Percentiles rank a stretch among this genome's conserved stretches.
phyloP scores from a whole-genome alignment of 2,888 invertebrate genomes.

The Cecidostiba fungosa region DNA sequence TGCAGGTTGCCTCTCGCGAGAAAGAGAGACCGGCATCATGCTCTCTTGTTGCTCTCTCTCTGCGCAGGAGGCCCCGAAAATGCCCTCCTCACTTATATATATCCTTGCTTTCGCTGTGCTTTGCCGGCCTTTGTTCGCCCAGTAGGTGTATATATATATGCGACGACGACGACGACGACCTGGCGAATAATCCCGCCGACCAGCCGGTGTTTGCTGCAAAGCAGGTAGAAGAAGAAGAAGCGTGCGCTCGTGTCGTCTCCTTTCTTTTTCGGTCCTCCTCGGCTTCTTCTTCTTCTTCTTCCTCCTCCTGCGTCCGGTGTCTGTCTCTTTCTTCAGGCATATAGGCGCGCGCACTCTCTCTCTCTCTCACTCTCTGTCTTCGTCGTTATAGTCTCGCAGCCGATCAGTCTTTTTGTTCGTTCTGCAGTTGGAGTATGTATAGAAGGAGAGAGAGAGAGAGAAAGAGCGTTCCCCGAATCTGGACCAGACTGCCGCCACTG shows the following conservation, averaged over 20 bases:
- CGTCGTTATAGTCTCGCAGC: background rate
- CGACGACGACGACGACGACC: background rate
- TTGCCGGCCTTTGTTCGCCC: constrained; percentile 2
- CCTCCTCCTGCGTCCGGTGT: background rate
- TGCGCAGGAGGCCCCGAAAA: constrained; percentile 1
- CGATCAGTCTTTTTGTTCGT: background rate
- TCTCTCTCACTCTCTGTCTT: background rate
- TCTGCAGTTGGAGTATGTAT: background rate
- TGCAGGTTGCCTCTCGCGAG: constrained; percentile 42
- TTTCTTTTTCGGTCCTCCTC: background rate
- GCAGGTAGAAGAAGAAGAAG: constrained; percentile 18
- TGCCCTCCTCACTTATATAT: background rate
- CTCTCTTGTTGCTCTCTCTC: constrained; percentile 27
- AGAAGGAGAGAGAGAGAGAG: background rate
- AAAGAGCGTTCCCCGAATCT: constrained; percentile 59
- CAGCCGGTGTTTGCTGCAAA: background rate
- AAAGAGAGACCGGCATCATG: constrained; percentile 2
- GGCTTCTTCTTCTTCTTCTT: constrained; percentile 3
- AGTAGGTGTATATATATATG: background rate
- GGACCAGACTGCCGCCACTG: constrained; percentile 35
- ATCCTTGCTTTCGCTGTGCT: background rate
- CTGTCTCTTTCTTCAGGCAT: background rate
- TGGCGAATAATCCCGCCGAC: constrained; percentile 11
- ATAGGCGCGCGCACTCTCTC: no score
- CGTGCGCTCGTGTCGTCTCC: background rate